Evolutionary conservation across 2,113 vertebrate species (phyloP).

Genomic region (Thunnus thynnus): DNA sequence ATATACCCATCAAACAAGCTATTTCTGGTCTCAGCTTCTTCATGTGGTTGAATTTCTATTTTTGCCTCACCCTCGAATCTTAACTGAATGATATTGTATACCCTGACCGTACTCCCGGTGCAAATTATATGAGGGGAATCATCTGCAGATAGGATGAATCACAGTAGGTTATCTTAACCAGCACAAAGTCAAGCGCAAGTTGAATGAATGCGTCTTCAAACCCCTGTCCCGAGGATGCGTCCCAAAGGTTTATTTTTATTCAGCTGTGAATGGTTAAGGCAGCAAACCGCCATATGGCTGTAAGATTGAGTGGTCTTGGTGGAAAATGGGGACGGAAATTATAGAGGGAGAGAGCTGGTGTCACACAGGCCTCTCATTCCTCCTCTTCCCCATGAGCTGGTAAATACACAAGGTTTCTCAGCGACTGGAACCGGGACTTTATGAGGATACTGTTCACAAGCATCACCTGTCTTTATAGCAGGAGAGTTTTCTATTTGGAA

Average conservation of each 20-base stretch:
- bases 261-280: constrained; percentile 82
- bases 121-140: constrained; percentile 81
- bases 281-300: constrained; percentile 81
- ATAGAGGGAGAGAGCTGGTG: constrained; percentile 76
- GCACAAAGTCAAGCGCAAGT: constrained; percentile 71
- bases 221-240: constrained; percentile 77
- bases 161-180: constrained; percentile 80
- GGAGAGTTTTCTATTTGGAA: constrained; percentile 28
- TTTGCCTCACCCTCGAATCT: constrained; percentile 78
- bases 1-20: constrained; percentile 81
- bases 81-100: constrained; percentile 78
- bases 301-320: constrained; percentile 83
- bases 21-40: constrained; percentile 76
- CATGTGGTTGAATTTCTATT: constrained; percentile 83
- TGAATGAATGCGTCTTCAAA: constrained; percentile 57
- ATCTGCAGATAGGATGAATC: constrained; percentile 83
- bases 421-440: constrained; percentile 38
- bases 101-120: constrained; percentile 71
- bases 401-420: constrained; percentile 71
- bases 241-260: constrained; percentile 82
- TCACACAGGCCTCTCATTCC: constrained; percentile 80
- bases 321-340: constrained; percentile 83
- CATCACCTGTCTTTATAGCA: constrained; percentile 60
- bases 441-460: constrained; percentile 42
- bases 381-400: constrained; percentile 56